Evolutionary conservation across 2,888 invertebrate species (phyloP), one percentile per base, ranked within the genome.

Genomic region (Onchidella celtica): DNA sequence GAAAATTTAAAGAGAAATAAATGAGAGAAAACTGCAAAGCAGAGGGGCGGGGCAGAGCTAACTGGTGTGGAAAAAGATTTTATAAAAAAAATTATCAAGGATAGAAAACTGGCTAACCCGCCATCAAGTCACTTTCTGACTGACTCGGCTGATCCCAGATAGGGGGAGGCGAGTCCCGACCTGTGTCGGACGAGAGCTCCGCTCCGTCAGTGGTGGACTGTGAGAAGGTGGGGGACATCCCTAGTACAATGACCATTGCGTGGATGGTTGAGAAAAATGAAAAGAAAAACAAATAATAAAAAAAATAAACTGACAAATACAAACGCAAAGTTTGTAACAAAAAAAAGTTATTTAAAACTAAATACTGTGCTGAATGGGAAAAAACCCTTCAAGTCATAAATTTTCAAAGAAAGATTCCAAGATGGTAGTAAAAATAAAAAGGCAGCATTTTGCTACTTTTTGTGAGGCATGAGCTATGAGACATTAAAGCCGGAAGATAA

Each of bases 91-190:
- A 59, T 57, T 11, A 57, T 32, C 29, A 11, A 17, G 38, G 34
- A 68, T n/a, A 36, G 34, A 36, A 57, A 72, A 36, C 57, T 34
- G 61, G 73, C 73, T 87, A 85, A 88, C 88, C 88, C 69, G 87
- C 85, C 72, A 75, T 34, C 29, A 81, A 83, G 69, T 68, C 59
- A 32, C 11, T 36, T 32, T 61, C 81, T 14, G 63, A 55, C 72
- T 61, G 65, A 68, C 38, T 72, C 65, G 89, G 89, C 81, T 88
- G 86, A 83, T 90, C 90, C 90, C 90, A 90, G 75, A 84, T 82
- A 29, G 89, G 89, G 55, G 88, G 87, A 76, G 89, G 88, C 55
- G 88, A 89, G 81, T 90, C 90, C 78, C 87, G 86, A 78, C 87
- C 89, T n/a, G 72, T 65, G 69, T 81, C 81, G 76, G 68, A 75